Evolutionary conservation across 2,888 invertebrate species (phyloP).

Genomic region (Neocrepidodera transversa): DNA sequence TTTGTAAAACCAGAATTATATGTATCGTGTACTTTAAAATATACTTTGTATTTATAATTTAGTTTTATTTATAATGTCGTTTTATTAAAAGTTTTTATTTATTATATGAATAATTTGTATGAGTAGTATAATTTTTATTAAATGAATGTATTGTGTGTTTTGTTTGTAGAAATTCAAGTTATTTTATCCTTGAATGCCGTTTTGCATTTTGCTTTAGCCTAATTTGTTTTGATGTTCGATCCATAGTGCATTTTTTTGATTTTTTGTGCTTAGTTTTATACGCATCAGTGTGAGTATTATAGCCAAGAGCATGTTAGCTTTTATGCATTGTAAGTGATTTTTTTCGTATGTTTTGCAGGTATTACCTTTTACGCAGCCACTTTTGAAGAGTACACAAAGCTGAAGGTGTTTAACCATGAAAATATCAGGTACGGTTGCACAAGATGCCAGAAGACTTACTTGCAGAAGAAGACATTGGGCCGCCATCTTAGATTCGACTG

Average conservation of each 20-base stretch:
- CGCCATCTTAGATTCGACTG: slow-evolving; percentile 63
- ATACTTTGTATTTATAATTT: too few relatives aligned
- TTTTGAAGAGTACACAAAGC: slow-evolving; percentile 55
- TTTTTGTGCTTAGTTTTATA: slow-evolving; percentile 6
- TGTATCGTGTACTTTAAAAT: too few relatives aligned
- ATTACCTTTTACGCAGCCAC: slow-evolving; percentile 53
- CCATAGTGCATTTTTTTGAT: slow-evolving; percentile 1
- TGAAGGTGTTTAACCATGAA: slow-evolving; percentile 53
- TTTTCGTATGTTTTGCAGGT: slow-evolving; percentile 46
- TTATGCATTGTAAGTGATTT: slow-evolving; percentile 22
- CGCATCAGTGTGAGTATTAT: slow-evolving; percentile 43
- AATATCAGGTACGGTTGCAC: slow-evolving; percentile 54
- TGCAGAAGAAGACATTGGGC: slow-evolving; percentile 57
- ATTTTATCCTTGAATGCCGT: background rate
- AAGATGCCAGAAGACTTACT: slow-evolving; percentile 55
- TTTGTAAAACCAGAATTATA: too few relatives aligned
- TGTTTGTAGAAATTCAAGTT: background rate
- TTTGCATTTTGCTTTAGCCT: slow-evolving; percentile 3
- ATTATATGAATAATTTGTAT: too few relatives aligned
- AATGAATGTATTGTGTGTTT: background rate
- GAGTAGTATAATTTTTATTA: too few relatives aligned
- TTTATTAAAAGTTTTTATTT: too few relatives aligned
- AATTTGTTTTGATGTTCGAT: slow-evolving; percentile 1
- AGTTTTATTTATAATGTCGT: too few relatives aligned
- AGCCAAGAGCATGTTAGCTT: slow-evolving; percentile 10